Percentiles rank a stretch among this genome's conserved stretches.
Conservation (phyloP, 2,888 invertebrate species). For the Pyralis farinalis region DNA sequence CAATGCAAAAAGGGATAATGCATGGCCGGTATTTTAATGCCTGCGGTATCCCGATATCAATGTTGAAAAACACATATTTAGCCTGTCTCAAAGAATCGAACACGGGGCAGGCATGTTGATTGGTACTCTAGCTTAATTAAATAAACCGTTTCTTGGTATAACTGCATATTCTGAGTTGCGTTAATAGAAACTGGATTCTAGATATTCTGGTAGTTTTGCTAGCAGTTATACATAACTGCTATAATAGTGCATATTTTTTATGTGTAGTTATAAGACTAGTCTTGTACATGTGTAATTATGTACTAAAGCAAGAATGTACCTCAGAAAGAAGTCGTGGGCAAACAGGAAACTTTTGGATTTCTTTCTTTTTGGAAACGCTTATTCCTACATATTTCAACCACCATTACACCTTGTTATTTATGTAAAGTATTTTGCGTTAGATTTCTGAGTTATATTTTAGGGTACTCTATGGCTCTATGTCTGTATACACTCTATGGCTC, state of each 20-base stretch:
- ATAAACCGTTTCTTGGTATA: constrained; percentile 62
- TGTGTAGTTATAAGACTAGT: too few species aligned
- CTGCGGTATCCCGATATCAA: constrained; percentile 4
- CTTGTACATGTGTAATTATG: too few species aligned
- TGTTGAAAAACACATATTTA: constrained; percentile 11
- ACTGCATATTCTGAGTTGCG: constrained; percentile 11
- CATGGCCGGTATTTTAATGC: constrained; percentile 9
- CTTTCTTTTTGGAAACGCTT: too few species aligned
- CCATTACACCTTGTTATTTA: too few species aligned
- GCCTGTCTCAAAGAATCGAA: constrained; percentile 6
- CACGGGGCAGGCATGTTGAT: constrained; percentile 45
- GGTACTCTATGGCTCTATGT: too few species aligned
- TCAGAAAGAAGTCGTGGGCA: too few species aligned
- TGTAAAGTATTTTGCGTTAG: too few species aligned
- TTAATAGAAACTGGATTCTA: constrained; percentile 6
- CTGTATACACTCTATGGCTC: too few species aligned
- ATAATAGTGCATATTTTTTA: constrained; percentile 1
- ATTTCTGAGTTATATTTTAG: too few species aligned
- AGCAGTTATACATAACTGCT: constrained; percentile 1
- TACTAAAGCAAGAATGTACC: too few species aligned
- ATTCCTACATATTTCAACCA: too few species aligned
- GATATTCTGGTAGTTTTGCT: constrained; percentile 1
- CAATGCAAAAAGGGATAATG: constrained; percentile 7
- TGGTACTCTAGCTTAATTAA: constrained; percentile 62
- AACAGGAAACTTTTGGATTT: too few species aligned